A percentile compares a stretch with the other conserved stretches of the same genome.
These are phyloP conservation scores for Empis livida DNA, from an alignment of 2,888 invertebrate species.

Conservation along the genomic window DNA sequence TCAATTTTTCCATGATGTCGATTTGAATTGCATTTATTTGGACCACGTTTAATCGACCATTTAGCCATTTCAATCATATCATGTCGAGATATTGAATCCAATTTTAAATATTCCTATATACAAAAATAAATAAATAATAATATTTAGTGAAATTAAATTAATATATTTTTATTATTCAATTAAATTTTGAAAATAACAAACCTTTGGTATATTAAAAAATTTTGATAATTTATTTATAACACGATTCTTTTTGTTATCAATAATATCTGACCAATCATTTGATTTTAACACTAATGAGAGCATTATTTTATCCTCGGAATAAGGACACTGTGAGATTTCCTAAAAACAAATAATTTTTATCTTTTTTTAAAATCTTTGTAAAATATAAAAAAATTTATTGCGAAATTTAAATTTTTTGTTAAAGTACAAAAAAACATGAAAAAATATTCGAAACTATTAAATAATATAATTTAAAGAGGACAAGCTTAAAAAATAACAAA, in stretches of 20 bases:
- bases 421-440: too few species aligned
- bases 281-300: conserved; percentile 30
- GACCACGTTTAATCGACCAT: conserved; percentile 27
- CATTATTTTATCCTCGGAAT: conserved; percentile 28
- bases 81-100: conserved; percentile 27
- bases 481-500: too few species aligned
- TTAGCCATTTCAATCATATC: conserved; percentile 31
- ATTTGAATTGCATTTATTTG: conserved; percentile 20
- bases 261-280: conserved; percentile 30
- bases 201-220: conserved; percentile 36
- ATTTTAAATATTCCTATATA: conserved; percentile 29
- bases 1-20: conserved; percentile 30
- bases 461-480: too few species aligned
- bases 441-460: too few species aligned
- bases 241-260: conserved; percentile 25
- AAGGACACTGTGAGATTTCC: conserved; percentile 24
- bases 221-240: conserved; percentile 31
- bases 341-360: conserved; percentile 5
- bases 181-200: conserved; percentile 12
- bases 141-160: neutral
- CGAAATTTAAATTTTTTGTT: too few species aligned
- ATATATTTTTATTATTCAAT: neutral
- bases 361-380: too few species aligned
- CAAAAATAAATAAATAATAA: conserved; percentile 1
- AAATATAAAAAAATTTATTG: too few species aligned